Base-by-base conservation (phyloP, 2,797 vertebrate species). In the Alca torda region DNA sequence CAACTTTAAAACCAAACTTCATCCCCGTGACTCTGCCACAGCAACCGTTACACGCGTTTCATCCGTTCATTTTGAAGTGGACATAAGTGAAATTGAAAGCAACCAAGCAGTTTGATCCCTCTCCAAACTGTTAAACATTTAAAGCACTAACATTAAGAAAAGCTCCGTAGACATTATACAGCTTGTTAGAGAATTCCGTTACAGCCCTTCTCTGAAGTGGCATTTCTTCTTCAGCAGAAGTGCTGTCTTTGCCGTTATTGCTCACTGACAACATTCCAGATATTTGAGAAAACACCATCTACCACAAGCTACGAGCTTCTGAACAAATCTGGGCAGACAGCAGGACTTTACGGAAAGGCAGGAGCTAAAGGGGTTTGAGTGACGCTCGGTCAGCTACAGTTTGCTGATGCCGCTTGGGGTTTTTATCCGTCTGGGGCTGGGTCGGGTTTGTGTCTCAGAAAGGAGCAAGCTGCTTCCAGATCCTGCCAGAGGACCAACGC, bases 261-360 rank as follows among this genome's bases (percentile, higher is more conserved):
- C 54, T 28, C 7, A 4, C 48, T 4, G 33, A 25, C 35, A 20
- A 1, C n/a, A 13, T 14, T 6, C 31, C 60, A 15, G 24, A 9
- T 4, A 16, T 1, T 21, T 33, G 21, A 15, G 24, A 30, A 23
- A 28, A 5, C 33, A 10, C 19, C 39, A 10, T 3, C n/a, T 7
- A 31, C 16, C 3, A 13, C 7, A 17, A 14, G 6, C 14, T 4
- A 3, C 1, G 30, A 21, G 16, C 48, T 37, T 4, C n/a, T 26
- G 48, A 45, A 9, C 37, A 20, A 5, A 3, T 2, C 3, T 7
- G 31, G 26, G 68, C 6, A 12, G 48, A 3, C 23, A 72, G 53
- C 37, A 16, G 1, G 9, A 15, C 16, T 11, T 41, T 14, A 10
- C 0, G 1, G 48, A 4, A 20, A 35, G 7, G 33, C 1, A 12